Evolutionary conservation across 2,113 vertebrate genomes (phyloP).

Genomic region (Myocastor coypus): DNA sequence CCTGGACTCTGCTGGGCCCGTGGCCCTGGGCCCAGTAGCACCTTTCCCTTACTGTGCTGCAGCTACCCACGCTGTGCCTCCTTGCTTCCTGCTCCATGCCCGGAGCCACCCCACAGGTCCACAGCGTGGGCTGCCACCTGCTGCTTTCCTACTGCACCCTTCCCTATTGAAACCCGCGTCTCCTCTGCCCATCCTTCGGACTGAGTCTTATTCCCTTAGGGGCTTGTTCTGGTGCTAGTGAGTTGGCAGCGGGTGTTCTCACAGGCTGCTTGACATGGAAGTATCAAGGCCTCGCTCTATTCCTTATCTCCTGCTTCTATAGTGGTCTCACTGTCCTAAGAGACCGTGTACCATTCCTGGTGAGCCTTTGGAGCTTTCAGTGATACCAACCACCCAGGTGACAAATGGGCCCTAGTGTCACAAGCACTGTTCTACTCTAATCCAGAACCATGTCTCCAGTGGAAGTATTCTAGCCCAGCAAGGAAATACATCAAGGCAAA

Average conservation of each 20-base stretch:
- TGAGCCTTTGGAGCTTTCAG: background rate
- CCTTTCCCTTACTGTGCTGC: background rate
- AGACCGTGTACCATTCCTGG: background rate
- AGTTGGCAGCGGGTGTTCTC: background rate
- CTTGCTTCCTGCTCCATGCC: rapidly evolving
- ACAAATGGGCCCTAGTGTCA: background rate
- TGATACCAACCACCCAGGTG: background rate
- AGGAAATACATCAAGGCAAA: constrained; percentile 13
- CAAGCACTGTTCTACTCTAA: background rate
- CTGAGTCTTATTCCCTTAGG: background rate
- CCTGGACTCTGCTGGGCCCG: background rate
- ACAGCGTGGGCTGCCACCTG: rapidly evolving
- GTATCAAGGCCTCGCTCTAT: background rate
- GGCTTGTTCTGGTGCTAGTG: background rate
- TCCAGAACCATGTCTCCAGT: background rate
- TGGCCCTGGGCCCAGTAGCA: background rate
- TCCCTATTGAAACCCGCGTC: background rate
- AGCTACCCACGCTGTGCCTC: background rate
- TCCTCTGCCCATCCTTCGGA: background rate
- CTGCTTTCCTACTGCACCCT: background rate
- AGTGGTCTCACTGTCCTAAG: constrained; percentile 13
- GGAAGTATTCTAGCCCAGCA: background rate
- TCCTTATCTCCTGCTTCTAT: background rate
- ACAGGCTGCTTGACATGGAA: background rate
- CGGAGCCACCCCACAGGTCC: background rate